Conservation (phyloP, 2,797 vertebrate species). For the Eidolon dupreanum region DNA sequence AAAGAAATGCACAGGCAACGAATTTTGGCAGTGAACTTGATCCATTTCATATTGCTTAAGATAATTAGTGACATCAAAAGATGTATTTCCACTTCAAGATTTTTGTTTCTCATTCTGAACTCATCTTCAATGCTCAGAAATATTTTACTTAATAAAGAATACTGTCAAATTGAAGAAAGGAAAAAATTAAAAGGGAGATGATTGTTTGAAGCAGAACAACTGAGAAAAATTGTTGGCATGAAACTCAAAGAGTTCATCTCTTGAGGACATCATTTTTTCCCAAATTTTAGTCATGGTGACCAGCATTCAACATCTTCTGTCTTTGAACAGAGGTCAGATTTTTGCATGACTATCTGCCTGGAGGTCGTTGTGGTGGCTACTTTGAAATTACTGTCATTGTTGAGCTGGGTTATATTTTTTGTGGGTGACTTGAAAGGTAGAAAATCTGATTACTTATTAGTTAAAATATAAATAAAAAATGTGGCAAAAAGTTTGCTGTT, state of each 20-base stretch:
- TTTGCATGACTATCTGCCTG: constrained; percentile 57
- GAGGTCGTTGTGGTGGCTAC: constrained; percentile 35
- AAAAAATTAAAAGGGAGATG: constrained; percentile 20
- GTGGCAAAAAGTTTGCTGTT: constrained; percentile 11
- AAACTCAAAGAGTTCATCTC: neutral
- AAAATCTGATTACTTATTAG: constrained; percentile 64
- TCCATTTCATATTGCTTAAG: constrained; percentile 21
- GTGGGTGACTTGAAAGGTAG: constrained; percentile 49
- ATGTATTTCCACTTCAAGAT: neutral
- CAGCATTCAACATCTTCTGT: constrained; percentile 4
- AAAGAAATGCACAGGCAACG: constrained; percentile 6
- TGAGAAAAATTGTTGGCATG: neutral
- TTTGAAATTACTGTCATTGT: constrained; percentile 29
- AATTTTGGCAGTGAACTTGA: neutral
- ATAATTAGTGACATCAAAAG: neutral
- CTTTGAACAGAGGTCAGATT: constrained; percentile 30
- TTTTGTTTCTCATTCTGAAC: constrained; percentile 37
- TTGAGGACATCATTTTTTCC: neutral
- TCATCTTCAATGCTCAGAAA: neutral
- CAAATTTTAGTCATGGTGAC: constrained; percentile 32
- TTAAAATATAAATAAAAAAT: constrained; percentile 63
- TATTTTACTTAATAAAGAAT: constrained; percentile 30
- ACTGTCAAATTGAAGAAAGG: neutral
- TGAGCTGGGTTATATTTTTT: constrained; percentile 67
- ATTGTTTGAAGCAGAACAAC: neutral